Evolutionary conservation across 2,888 invertebrate genomes (phyloP), one percentile per base, ranked within the genome.

Genomic region (Noctua comes): DNA sequence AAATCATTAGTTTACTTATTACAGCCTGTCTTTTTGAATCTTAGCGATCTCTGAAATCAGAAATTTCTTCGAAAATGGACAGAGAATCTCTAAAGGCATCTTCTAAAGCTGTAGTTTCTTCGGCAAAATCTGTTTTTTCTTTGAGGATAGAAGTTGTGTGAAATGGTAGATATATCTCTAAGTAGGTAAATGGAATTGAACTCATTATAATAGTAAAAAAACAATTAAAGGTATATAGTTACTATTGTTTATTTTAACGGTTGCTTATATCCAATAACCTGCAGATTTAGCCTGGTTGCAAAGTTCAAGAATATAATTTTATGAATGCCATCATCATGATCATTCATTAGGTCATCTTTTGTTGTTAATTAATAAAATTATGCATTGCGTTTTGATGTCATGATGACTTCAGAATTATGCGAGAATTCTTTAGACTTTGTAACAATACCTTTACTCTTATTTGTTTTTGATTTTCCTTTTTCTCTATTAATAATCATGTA

Each of bases 281-380:
- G 24, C 36, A n/a, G n/a, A 65, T 43, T n/a, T 66, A 21, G 27
- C 24, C 31, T 24, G 48, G n/a, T 5, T 2, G 0, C 27, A 40
- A 59, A 70, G 64, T 64, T 69, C 57, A 76, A 16, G 6, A 16
- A 18, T 16, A 59, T 70, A 36, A 24, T 59, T 36, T 18, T 24
- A 65, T 43, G 0, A 48, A 31, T 76, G 24, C 6, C 31, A 40
- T 68, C 76, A 76, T 40, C 48, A 13, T 13, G 13, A 31, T 24
- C 40, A 71, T 81, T 16, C 76, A 71, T 81, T 83, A 77, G 59
- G 57, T 82, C 68, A 82, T 79, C 64, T 59, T 70, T 76, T 46
- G 36, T 18, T 16, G 43, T 66, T 66, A 16, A 16, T 69, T 40
- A 62, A 24, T 62, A 24, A 82, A 36, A 13, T 76, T 27, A 66